A percentile compares a stretch with the other conserved stretches of the same genome.
Evolutionary conservation across 2,888 invertebrate species (phyloP).

Genomic region (Copidosoma aretas): DNA sequence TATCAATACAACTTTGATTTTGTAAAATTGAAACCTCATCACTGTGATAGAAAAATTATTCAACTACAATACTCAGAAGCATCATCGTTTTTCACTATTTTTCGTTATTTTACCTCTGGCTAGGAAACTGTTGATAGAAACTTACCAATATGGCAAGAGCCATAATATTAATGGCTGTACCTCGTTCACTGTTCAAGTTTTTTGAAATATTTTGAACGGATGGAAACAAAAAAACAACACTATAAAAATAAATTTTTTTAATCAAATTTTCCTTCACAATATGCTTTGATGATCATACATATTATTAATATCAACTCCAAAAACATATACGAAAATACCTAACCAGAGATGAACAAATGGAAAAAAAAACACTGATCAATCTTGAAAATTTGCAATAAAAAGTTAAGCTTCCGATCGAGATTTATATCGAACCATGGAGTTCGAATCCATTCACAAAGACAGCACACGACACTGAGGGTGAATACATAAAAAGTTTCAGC

Average conservation of each 20-base stretch:
- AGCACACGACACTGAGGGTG: slow-evolving; percentile 29
- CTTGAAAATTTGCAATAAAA: slow-evolving; percentile 9
- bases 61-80: slow-evolving; percentile 14
- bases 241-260: slow-evolving; percentile 4
- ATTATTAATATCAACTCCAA: background rate
- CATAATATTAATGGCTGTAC: background rate
- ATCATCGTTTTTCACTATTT: background rate
- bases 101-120: slow-evolving; percentile 12
- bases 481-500: slow-evolving; percentile 47
- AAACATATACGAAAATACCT: slow-evolving; percentile 1
- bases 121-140: slow-evolving; percentile 16
- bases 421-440: slow-evolving; percentile 32
- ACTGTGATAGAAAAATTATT: background rate
- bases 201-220: background rate
- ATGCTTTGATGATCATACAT: slow-evolving; percentile 4
- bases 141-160: background rate
- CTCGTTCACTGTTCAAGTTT: background rate
- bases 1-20: background rate
- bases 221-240: background rate
- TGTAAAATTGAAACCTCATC: background rate
- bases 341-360: slow-evolving; percentile 13
- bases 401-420: slow-evolving; percentile 6
- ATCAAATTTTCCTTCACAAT: background rate
- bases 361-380: background rate
- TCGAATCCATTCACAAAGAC: slow-evolving; percentile 17